A percentile compares a stretch with the other conserved stretches of the same genome.
These are phyloP conservation scores for Brachionus manjavacas DNA, from an alignment of 1,140 invertebrate genomes.

Conservation along the genomic window DNA sequence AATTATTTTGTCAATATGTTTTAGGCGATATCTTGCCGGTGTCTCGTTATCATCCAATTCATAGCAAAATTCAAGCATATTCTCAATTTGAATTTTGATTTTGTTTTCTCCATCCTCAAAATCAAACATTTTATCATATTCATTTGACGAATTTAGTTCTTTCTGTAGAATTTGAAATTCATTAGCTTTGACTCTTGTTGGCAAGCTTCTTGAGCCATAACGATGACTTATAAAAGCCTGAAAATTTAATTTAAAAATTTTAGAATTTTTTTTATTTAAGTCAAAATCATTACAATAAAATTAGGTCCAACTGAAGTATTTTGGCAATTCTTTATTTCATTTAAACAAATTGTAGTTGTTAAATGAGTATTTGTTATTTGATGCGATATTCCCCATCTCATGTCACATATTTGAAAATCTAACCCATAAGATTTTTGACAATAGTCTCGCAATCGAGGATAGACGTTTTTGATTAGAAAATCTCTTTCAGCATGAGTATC, in stretches of 20 bases:
- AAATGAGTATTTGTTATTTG: conserved; percentile 43
- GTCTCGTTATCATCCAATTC: conserved; percentile 31
- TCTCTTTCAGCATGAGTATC: conserved; percentile 44
- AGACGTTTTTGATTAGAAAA: conserved; percentile 48
- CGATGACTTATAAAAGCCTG: conserved; percentile 38
- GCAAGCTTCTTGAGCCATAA: conserved; percentile 64
- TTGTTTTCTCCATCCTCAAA: not conserved
- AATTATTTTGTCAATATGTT: conserved; percentile 20
- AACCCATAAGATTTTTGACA: conserved; percentile 49
- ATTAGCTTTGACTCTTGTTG: not conserved
- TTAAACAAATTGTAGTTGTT: conserved; percentile 33
- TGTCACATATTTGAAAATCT: conserved; percentile 51
- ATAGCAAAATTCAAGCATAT: conserved; percentile 27
- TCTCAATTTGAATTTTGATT: not conserved
- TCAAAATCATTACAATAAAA: conserved; percentile 15
- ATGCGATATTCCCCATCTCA: conserved; percentile 45
- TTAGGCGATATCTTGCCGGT: conserved; percentile 8
- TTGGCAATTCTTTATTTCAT: conserved; percentile 42
- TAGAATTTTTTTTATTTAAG: not conserved
- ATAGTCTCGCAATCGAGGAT: conserved; percentile 50
- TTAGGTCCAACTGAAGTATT: conserved; percentile 41
- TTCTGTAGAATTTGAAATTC: not conserved
- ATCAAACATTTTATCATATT: not conserved
- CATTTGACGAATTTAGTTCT: not conserved
- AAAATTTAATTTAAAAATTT: not conserved